A percentile compares a stretch with the other conserved stretches of the same genome.
These are phyloP conservation scores for Dolichotis patagonum DNA, from an alignment of 2,113 vertebrate species.

Conservation along the genomic window DNA sequence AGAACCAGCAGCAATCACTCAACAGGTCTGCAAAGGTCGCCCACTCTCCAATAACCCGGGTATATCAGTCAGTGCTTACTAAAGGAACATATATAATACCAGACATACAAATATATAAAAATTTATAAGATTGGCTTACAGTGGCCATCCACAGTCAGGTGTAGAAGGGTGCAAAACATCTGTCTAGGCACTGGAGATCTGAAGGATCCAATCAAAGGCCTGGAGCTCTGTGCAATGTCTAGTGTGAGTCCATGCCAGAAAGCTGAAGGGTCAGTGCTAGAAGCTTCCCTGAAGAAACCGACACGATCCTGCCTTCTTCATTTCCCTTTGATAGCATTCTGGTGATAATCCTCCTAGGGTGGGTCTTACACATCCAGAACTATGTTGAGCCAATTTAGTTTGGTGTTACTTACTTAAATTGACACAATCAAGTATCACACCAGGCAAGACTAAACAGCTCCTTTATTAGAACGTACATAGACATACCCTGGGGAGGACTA, in stretches of 20 bases:
- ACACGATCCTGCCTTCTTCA: background rate
- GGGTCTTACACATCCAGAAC: background rate
- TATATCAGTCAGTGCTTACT: background rate
- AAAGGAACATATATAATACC: background rate
- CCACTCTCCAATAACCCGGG: background rate
- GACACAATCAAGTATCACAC: background rate
- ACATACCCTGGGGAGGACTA: background rate
- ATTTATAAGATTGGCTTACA: background rate
- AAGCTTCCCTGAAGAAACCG: background rate
- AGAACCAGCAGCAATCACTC: background rate
- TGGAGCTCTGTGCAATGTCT: background rate
- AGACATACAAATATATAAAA: background rate
- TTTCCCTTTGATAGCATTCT: background rate
- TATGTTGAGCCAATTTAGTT: background rate
- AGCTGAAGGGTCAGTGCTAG: background rate
- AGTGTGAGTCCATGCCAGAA: background rate
- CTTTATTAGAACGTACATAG: background rate
- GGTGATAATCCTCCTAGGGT: background rate
- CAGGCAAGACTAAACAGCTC: background rate
- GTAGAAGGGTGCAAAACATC: background rate
- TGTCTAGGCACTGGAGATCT: background rate
- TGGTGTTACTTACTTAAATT: background rate
- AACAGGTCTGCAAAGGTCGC: background rate
- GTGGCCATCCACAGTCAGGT: background rate
- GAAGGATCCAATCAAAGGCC: background rate